These are phyloP conservation scores for Dolichotis patagonum DNA, from an alignment of 2,113 vertebrate genomes.

Conservation along the genomic window DNA sequence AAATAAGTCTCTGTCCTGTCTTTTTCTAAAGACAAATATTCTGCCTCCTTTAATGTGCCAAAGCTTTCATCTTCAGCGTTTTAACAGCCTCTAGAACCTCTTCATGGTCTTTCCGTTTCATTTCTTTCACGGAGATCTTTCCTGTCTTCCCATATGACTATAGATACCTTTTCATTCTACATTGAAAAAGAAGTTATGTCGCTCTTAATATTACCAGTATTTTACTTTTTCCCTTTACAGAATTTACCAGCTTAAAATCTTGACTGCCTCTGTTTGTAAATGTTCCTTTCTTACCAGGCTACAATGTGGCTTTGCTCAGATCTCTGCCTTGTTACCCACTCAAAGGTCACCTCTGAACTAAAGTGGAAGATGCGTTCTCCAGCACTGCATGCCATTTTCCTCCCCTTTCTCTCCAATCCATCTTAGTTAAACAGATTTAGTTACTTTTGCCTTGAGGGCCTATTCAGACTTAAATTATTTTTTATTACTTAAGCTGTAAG, in stretches of 20 bases:
- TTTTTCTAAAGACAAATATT: not conserved
- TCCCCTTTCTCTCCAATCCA: not conserved
- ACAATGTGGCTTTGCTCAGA: not conserved
- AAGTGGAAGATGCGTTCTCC: not conserved
- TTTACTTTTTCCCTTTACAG: not conserved
- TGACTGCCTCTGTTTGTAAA: not conserved
- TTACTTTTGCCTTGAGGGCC: not conserved
- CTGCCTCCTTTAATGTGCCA: not conserved
- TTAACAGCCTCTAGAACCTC: not conserved
- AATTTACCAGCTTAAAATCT: not conserved
- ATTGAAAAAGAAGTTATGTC: not conserved
- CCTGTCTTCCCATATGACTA: not conserved
- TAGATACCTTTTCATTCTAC: not conserved
- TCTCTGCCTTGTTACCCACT: not conserved
- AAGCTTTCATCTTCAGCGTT: not conserved
- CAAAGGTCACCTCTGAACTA: not conserved
- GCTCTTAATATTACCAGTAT: not conserved
- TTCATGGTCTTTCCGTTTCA: not conserved
- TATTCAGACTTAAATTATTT: not conserved
- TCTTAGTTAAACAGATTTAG: not conserved
- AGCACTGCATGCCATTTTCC: not conserved
- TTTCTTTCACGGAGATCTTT: not conserved
- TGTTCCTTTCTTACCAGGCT: not conserved
- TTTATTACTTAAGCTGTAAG: not conserved
- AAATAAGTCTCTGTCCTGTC: not conserved